Evolutionary conservation across 2,888 invertebrate genomes (phyloP), one percentile per base, ranked within the genome.

Genomic region (Miltochrista miniata): DNA sequence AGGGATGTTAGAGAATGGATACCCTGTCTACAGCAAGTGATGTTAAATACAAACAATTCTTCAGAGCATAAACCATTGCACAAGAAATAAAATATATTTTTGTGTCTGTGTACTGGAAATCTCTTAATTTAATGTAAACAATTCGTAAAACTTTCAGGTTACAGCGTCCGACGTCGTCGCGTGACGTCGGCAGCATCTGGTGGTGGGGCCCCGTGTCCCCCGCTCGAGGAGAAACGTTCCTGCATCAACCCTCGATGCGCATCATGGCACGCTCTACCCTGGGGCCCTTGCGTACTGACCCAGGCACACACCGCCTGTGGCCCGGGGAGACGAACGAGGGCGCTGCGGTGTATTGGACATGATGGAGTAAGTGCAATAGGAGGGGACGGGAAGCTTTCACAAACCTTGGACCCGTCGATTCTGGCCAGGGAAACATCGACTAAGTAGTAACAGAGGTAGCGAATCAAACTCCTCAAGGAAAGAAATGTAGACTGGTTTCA

Each of bases 301-400:
- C 84, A 84, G 56, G 81, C 88, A 0, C 81, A 92, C 46, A 78
- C 87, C 0, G 80, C 82, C 2, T 95, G 94, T 67, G 95, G 95
- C 0, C 92, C 93, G 0, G 95, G 95, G 5, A 87, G 90, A 47
- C 82, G 93, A 29, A 93, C 84, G 39, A 81, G 94, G 35, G 92
- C 92, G 40, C 83, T 94, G 11, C 74, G 92, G 54, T 95, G 95
- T 60, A 79, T 92, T 7, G 93, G 93, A 39, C 92, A 93, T 65
- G 91, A 90, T 58, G 93, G 92, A 63, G 93, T 92, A 62, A 77
- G 60, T 24, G 18, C 18, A 4, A 24, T 24, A 24, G 18, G 18
- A 24, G n/a, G n/a, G n/a, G n/a, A n/a, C n/a, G n/a, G n/a, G n/a
- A n/a, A n/a, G n/a, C n/a, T n/a, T n/a, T n/a, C n/a, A n/a, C n/a